A percentile compares a stretch with the other conserved stretches of the same genome.
Evolutionary conservation across 2,113 vertebrate genomes (phyloP).

Genomic region (Anoura caudifer): DNA sequence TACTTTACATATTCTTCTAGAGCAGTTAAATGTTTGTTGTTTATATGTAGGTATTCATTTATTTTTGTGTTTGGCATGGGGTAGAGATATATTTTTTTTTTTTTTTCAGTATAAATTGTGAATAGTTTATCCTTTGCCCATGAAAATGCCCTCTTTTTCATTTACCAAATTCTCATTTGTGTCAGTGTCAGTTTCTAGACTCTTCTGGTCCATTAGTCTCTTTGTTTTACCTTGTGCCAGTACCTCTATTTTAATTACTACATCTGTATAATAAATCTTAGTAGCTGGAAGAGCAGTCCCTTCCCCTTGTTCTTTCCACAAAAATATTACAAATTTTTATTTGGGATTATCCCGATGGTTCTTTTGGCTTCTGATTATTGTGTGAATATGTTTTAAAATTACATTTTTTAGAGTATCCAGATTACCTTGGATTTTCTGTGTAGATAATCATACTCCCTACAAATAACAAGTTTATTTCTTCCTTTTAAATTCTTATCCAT

Average conservation of each 20-base stretch:
- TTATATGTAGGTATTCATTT: not conserved
- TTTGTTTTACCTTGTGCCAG: too few species aligned
- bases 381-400: too few species aligned
- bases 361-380: too few species aligned
- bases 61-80: not conserved
- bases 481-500: not conserved
- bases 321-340: too few species aligned
- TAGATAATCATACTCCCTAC: not conserved
- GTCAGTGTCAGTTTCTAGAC: not conserved
- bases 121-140: not conserved
- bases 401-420: not conserved
- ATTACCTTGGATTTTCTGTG: not conserved
- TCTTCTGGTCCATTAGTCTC: not conserved
- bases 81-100: not conserved
- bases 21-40: not conserved
- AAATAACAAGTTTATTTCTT: not conserved
- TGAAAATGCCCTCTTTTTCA: not conserved
- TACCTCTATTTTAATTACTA: too few species aligned
- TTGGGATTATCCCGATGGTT: too few species aligned
- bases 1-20: not conserved
- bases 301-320: too few species aligned
- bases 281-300: too few species aligned
- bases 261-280: too few species aligned
- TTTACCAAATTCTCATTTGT: not conserved
- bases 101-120: not conserved